Evolutionary conservation across 2,113 vertebrate genomes (phyloP), one percentile per base, ranked within the genome.

Genomic region (Python bivittatus): DNA sequence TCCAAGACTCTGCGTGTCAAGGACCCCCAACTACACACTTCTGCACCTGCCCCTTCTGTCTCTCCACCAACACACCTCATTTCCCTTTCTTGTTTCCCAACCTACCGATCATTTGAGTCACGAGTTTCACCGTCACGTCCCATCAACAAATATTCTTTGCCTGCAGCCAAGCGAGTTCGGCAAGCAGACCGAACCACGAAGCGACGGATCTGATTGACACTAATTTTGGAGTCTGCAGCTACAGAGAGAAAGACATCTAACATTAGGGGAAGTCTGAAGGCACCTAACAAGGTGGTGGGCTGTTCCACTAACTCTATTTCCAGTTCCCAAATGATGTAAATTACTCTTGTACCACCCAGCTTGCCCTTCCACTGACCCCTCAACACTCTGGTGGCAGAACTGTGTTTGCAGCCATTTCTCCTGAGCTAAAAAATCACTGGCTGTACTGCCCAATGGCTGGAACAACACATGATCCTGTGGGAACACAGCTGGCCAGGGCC

Each of bases 121-220:
- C 48, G 93, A 15, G 95, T 95, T 29, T 93, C 33, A 3, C 95
- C 95, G 3, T 94, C 93, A 33, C 79, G 92, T 17, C 95, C 95
- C 95, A 96, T 96, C 5, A 95, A 64, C 54, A 95, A 86, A 84
- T 95, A 96, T 8, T 94, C 72, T 1, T 58, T 68, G 20, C 29
- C 56, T 2, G 44, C 7, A 15, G 12, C 33, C 57, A 96, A 56
- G 22, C 90, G 88, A 13, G 93, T 92, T 33, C 88, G 91, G 84
- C 95, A 96, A 8, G 94, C 79, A 0, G 38, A 27, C 23, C 93
- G 92, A 23, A 95, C 92, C 9, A 94, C 91, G 23, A 96, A 96
- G 48, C 91, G 84, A 9, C 95, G 84, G 38, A 33, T 61, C 8
- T 61, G 38, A 7, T 61, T 27, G 1, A 0, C 0, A 10, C 72